Evolutionary conservation across 2,888 invertebrate species (phyloP).

Genomic region (Polydesmus complanatus): DNA sequence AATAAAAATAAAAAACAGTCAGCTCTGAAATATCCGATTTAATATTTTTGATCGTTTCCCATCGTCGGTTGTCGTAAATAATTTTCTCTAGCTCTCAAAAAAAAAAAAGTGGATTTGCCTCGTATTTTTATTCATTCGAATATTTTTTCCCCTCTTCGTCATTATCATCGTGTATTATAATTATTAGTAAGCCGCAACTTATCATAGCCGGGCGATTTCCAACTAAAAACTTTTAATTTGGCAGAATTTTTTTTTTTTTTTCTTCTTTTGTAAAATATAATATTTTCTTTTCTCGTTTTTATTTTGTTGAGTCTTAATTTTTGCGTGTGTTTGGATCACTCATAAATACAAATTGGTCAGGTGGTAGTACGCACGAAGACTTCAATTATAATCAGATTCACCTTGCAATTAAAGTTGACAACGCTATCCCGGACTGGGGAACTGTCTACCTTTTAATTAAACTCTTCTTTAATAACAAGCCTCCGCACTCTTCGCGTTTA

Average conservation of each 20-base stretch:
- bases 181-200: background rate
- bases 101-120: no score
- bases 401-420: background rate
- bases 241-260: background rate
- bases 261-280: no score
- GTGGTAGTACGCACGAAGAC: background rate
- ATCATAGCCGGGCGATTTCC: no score
- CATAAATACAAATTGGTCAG: background rate
- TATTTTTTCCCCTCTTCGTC: background rate
- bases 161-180: background rate
- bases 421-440: background rate
- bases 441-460: background rate
- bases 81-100: no score
- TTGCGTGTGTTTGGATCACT: background rate
- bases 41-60: background rate
- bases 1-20: background rate
- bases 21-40: no score
- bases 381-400: background rate
- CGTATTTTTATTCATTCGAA: background rate
- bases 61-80: background rate
- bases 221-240: background rate
- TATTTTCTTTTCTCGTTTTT: background rate
- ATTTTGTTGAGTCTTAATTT: background rate
- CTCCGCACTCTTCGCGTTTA: no score
- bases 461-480: background rate